These are phyloP conservation scores for Colletes latitarsis DNA, from an alignment of 1,140 invertebrate genomes.

Conservation along the genomic window DNA sequence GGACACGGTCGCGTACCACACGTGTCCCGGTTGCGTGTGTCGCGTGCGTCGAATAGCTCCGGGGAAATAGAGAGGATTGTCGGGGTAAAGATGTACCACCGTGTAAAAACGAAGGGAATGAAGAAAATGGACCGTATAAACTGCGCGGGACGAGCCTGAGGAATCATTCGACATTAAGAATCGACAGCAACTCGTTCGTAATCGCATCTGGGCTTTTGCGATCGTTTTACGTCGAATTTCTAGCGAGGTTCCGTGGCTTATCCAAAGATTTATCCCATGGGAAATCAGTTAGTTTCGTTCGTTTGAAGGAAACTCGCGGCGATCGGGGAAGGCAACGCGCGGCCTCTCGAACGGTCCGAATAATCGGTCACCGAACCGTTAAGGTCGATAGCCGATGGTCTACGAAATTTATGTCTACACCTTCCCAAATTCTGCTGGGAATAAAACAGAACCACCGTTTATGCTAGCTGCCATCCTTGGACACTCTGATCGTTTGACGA, in stretches of 20 bases:
- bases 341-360: slow-evolving; percentile 36
- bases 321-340: slow-evolving; percentile 31
- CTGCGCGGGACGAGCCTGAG: slow-evolving; percentile 9
- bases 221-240: slow-evolving; percentile 63
- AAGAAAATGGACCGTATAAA: slow-evolving; percentile 2
- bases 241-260: slow-evolving; percentile 42
- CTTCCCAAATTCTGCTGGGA: background rate
- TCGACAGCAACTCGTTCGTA: slow-evolving; percentile 39
- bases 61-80: background rate
- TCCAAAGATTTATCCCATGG: slow-evolving; percentile 66
- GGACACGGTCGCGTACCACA: slow-evolving; percentile 5
- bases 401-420: slow-evolving; percentile 21
- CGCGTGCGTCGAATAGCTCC: background rate
- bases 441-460: background rate
- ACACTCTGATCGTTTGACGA: background rate
- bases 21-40: background rate
- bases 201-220: slow-evolving; percentile 56
- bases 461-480: background rate
- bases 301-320: slow-evolving; percentile 51
- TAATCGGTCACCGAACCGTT: slow-evolving; percentile 60
- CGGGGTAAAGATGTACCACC: background rate
- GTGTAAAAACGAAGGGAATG: background rate
- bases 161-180: slow-evolving; percentile 36
- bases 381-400: slow-evolving; percentile 48
- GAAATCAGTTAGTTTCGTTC: slow-evolving; percentile 68